Evolutionary conservation across 2,113 vertebrate genomes (phyloP).

Genomic region (Dryoscopus gambensis): DNA sequence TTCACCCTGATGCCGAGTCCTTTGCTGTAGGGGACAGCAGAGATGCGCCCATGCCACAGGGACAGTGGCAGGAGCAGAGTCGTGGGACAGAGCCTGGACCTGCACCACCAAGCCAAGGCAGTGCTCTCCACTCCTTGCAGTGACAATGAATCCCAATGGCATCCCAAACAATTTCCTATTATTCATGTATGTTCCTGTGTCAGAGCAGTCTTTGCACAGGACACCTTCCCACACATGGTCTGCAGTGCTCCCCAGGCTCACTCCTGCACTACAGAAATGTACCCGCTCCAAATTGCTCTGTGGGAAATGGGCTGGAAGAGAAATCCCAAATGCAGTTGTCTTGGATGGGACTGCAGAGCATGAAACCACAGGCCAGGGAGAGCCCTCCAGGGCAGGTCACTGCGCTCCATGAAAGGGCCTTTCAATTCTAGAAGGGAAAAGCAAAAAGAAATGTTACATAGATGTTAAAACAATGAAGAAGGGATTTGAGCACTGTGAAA

Average conservation of each 20-base stretch:
- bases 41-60: neutral
- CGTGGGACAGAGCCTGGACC: neutral
- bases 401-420: neutral
- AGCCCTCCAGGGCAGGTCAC: neutral
- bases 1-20: rapidly evolving
- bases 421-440: neutral
- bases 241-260: neutral
- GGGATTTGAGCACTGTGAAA: neutral
- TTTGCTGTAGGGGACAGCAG: neutral
- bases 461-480: neutral
- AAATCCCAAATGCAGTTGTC: neutral
- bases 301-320: neutral
- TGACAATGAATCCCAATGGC: neutral
- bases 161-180: neutral
- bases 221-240: neutral
- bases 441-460: neutral
- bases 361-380: neutral
- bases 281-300: rapidly evolving
- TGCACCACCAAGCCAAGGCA: neutral
- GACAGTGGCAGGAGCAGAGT: neutral
- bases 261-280: neutral
- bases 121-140: neutral
- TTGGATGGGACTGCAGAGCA: neutral
- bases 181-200: neutral
- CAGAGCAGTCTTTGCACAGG: neutral